Base-by-base conservation (phyloP, 2,888 invertebrate species). In the Scaptomyza tumidula region DNA sequence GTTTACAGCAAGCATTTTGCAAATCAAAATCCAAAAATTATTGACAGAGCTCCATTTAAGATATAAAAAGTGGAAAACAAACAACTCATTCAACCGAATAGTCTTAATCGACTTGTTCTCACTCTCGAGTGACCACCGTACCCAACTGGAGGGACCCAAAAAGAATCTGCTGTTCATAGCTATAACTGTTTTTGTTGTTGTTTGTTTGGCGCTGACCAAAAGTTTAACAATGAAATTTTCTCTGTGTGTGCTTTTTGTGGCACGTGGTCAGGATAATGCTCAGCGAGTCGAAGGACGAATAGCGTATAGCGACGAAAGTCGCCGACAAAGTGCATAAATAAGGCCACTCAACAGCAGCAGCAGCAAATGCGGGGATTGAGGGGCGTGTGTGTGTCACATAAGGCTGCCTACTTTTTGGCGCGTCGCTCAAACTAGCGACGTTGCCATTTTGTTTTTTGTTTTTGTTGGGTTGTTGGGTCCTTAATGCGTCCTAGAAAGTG, bases 331-430 rank as follows among this genome's bases (percentile, higher is more conserved):
- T 76, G 76, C 78, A 76, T 76, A 76, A 78, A 78, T 76, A 76
- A 76, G 63, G 71, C 33, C 73, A 78, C 61, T 70, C 66, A 45
- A 46, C 45, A 52, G 49, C 11, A 37, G 10, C 24, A 29, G 39
- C 39, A 14, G 39, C 14, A 9, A 3, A 2, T 2, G 2, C 4
- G 11, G 14, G n/a, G 31, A 3, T 1, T n/a, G 43, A 24, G 33
- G 31, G 29, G 50, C 35, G 64, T 41, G 49, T 16, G 49, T 16
- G 48, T 61, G 71, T 41, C 61, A 61, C 37, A 59, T 53, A 60
- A 70, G 57, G 66, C 57, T 78, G 76, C 75, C 79, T 78, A 76
- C 66, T 78, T 76, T 76, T 74, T 60, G 75, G 72, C 75, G 78
- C 75, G 64, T 57, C 46, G 29, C 56, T 29, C 43, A 55, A 62